Evolutionary conservation across 2,113 vertebrate genomes (phyloP), one percentile per base, ranked within the genome.

Genomic region (Rhinopomastus cyanomelas): DNA sequence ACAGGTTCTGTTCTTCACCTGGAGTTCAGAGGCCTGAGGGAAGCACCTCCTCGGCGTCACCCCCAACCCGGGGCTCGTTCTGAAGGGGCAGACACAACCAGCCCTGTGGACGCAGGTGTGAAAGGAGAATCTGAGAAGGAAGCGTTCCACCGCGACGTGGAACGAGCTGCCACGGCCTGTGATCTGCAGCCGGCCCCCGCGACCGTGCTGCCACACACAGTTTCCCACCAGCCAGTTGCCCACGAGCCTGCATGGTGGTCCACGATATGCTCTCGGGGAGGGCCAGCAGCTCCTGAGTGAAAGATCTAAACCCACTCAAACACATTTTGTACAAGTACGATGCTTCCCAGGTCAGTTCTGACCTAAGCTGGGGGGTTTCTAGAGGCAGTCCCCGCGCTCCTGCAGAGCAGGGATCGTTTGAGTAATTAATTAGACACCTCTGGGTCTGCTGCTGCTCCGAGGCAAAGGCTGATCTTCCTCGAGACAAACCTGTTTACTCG

Each of bases 211-310:
- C 92, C 80, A 65, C 82, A 62, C 64, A 2, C 90, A 90, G 94
- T 13, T 92, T 79, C 1, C 81, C 90, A 75, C 81, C 75, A 90
- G 21, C 16, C 5, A 2, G 10, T 7, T 15, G 65, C 86, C 77
- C 88, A 74, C 23, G 0, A 86, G 86, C 65, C 60, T 44, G 60
- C 88, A 81, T 5, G 94, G 90, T 88, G 92, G 92, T 92, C 90
- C 78, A 48, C 71, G 57, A 65, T 2, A 80, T 8, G 21, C 90
- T 77, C 76, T 5, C 34, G 57, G 74, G 71, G 71, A 87, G 94
- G 92, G n/a, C n/a, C 7, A 59, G 74, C 0, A 0, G 74, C 10
- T 81, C 88, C 83, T 8, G 8, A 30, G 22, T 49, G 52, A 75
- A 60, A 77, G 88, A 60, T 42, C 56, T 44, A 44, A 0, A 64